Percentiles rank a stretch among this genome's conserved stretches.
Evolutionary conservation across 1,140 invertebrate genomes (phyloP).

Genomic region (Cataglyphis hispanica): DNA sequence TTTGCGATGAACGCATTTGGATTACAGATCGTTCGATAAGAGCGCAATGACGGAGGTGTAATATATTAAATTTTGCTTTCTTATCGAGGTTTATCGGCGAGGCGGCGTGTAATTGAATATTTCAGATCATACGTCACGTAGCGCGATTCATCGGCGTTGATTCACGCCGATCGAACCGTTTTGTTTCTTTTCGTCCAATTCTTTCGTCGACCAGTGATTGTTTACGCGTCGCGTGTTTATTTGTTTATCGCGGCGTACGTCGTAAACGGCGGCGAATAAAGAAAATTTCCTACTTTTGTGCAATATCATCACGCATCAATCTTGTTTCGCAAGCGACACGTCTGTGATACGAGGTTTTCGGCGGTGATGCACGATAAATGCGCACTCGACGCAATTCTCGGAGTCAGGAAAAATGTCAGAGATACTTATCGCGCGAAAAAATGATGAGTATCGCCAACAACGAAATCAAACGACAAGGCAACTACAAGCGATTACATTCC

Average conservation of each 20-base stretch:
- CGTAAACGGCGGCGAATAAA: constrained; percentile 8
- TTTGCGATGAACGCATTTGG: constrained; percentile 26
- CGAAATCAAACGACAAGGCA: constrained; percentile 60
- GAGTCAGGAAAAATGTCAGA: constrained; percentile 26
- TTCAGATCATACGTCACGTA: constrained; percentile 40
- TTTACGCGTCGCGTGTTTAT: constrained; percentile 13
- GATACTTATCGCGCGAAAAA: constrained; percentile 61
- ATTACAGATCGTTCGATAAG: constrained; percentile 43
- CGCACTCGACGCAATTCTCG: neutral
- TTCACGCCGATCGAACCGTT: neutral
- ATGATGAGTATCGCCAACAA: constrained; percentile 57
- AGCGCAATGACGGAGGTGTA: constrained; percentile 26
- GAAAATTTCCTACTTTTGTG: constrained; percentile 13
- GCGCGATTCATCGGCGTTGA: constrained; percentile 17
- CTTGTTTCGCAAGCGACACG: constrained; percentile 35
- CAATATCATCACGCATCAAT: constrained; percentile 46
- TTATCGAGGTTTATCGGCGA: constrained; percentile 53
- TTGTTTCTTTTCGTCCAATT: constrained; percentile 20
- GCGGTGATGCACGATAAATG: constrained; percentile 58
- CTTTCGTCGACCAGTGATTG: neutral
- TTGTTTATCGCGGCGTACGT: constrained; percentile 5
- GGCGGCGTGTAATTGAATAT: constrained; percentile 46
- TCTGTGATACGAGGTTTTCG: constrained; percentile 66
- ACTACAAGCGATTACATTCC: constrained; percentile 65
- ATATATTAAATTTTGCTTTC: constrained; percentile 56